phyloP scores from a whole-genome alignment of 2,797 vertebrate genomes.

The Halcyon leucocephala region DNA sequence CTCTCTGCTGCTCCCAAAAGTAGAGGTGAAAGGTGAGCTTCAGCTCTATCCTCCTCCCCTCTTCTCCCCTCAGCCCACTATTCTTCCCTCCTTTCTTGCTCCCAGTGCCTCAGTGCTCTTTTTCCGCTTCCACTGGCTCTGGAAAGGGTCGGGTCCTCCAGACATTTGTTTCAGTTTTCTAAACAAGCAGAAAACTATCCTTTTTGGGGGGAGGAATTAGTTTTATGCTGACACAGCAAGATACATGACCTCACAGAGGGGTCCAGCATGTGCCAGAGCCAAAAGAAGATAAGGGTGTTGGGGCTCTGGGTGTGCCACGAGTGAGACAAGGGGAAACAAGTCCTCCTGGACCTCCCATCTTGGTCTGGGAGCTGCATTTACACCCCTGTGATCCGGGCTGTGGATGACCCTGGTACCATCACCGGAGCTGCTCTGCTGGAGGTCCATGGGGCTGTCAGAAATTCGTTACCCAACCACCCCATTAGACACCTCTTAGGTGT shows the following conservation, averaged over 20 bases:
- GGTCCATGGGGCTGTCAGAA: background rate
- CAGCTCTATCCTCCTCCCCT: background rate
- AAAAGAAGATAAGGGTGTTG: fast-evolving
- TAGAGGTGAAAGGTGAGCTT: background rate
- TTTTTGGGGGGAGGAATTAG: background rate
- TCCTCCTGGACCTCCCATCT: background rate
- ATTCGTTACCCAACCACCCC: background rate
- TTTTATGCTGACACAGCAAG: background rate
- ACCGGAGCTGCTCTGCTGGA: background rate
- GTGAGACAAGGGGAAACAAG: background rate
- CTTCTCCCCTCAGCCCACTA: fast-evolving
- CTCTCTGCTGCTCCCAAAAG: background rate
- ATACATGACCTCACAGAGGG: background rate
- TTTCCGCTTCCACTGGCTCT: background rate
- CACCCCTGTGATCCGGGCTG: background rate
- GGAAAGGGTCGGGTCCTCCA: fast-evolving
- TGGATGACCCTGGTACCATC: background rate
- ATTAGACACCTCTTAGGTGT: background rate
- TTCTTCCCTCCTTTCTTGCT: background rate
- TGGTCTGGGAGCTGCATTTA: background rate
- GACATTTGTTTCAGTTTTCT: background rate
- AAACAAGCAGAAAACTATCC: background rate
- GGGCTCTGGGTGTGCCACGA: background rate
- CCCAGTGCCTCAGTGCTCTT: background rate
- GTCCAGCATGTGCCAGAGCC: background rate